phyloP scores from a whole-genome alignment of 2,888 invertebrate species.

The Scaptomyza tumidula region DNA sequence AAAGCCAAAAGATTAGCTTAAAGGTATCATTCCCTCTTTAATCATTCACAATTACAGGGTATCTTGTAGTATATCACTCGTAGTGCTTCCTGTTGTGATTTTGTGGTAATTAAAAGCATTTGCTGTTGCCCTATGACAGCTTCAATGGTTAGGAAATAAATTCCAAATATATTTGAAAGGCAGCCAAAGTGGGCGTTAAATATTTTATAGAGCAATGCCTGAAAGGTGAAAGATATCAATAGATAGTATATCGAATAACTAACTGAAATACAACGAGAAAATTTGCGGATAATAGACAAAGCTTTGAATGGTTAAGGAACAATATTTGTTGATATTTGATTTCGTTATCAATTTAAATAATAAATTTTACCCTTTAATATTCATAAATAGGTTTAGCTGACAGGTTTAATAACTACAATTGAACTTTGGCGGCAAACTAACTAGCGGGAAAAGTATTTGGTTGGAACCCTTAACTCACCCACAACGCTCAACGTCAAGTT shows the following conservation, averaged over 20 bases:
- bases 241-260: too few species aligned
- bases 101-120: slow-evolving; percentile 38
- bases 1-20: too few species aligned
- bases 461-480: slow-evolving; percentile 26
- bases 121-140: slow-evolving; percentile 26
- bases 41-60: background rate
- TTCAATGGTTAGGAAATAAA: slow-evolving; percentile 23
- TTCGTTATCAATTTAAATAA: too few species aligned
- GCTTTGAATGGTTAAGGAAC: too few species aligned
- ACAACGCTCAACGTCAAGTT: slow-evolving; percentile 33
- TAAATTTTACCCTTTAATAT: too few species aligned
- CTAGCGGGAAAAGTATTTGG: slow-evolving; percentile 23
- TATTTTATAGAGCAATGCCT: slow-evolving; percentile 12
- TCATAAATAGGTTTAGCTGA: background rate
- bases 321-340: too few species aligned
- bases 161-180: slow-evolving; percentile 38
- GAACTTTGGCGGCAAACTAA: slow-evolving; percentile 1
- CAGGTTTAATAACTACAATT: background rate
- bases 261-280: background rate
- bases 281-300: too few species aligned
- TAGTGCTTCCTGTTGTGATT: slow-evolving; percentile 1
- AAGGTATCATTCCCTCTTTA: too few species aligned
- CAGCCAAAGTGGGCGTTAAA: slow-evolving; percentile 6
- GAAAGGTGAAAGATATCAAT: slow-evolving; percentile 1
- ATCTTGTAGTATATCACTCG: background rate